Conservation (phyloP, 2,113 vertebrate genomes). For the Oreocharis arfaki region DNA sequence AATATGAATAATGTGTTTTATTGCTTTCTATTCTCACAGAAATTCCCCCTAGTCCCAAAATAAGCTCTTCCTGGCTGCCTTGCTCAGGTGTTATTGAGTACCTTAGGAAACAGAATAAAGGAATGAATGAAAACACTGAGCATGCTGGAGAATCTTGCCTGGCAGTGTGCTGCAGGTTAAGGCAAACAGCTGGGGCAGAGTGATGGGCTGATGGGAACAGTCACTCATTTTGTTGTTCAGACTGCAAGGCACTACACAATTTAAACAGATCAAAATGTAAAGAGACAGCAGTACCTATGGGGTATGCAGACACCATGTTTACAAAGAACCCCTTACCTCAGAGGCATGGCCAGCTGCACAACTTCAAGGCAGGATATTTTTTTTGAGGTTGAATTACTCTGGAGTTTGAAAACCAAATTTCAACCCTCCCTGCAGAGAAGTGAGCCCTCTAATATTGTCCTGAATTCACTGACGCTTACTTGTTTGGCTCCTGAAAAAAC, state of each 20-base stretch:
- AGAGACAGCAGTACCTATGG: neutral
- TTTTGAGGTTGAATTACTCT: neutral
- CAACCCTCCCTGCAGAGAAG: neutral
- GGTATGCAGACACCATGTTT: neutral
- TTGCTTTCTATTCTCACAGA: neutral
- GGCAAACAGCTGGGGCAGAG: neutral
- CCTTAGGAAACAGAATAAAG: neutral
- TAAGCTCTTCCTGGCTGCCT: neutral
- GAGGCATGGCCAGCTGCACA: neutral
- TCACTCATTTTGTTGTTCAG: neutral
- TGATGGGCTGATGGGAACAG: constrained; percentile 1
- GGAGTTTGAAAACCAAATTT: neutral
- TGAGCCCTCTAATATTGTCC: neutral
- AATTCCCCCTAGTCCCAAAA: neutral
- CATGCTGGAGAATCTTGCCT: neutral
- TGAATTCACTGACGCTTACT: neutral
- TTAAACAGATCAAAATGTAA: constrained; percentile 3
- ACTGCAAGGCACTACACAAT: neutral
- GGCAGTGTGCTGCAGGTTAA: neutral
- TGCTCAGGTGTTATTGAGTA: neutral
- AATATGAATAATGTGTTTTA: neutral
- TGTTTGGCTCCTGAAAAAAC: neutral
- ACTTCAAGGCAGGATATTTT: neutral
- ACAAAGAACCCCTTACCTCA: neutral
- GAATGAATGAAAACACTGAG: neutral